Percentiles rank a stretch among this genome's conserved stretches.
These are phyloP conservation scores for Phalacrocorax pelagicus DNA, from an alignment of 2,113 vertebrate genomes.

Conservation along the genomic window DNA sequence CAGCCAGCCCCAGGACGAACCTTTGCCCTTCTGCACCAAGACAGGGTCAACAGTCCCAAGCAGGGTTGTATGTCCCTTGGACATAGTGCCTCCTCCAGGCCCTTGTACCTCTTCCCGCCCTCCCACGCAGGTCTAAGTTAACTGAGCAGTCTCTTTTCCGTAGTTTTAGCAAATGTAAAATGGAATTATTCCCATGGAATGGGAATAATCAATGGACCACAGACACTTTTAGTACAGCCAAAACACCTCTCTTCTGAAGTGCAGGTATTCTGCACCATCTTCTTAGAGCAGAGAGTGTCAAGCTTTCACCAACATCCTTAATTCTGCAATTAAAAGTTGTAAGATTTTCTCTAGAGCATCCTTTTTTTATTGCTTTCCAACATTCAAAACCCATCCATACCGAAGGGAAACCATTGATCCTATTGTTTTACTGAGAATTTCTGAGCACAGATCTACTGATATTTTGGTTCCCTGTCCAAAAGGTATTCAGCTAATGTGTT, in stretches of 20 bases:
- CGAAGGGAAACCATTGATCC: neutral
- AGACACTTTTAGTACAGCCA: neutral
- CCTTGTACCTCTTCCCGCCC: neutral
- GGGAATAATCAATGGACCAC: neutral
- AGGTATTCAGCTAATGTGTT: neutral
- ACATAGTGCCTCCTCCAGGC: neutral
- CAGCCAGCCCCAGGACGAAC: neutral
- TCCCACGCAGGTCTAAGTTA: fast-evolving
- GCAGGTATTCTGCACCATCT: neutral
- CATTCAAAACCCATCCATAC: neutral
- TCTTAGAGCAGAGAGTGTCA: neutral
- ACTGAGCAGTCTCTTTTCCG: neutral
- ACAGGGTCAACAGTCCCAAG: fast-evolving
- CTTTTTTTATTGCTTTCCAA: neutral
- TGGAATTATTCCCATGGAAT: neutral
- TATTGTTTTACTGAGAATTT: neutral
- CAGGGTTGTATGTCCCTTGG: neutral
- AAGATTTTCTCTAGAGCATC: neutral
- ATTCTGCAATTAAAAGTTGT: neutral
- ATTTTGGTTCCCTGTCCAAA: neutral
- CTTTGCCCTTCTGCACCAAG: neutral
- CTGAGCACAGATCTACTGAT: neutral
- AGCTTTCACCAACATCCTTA: neutral
- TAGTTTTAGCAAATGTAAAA: neutral
- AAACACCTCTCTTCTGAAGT: neutral